Evolutionary conservation across 2,888 invertebrate genomes (phyloP).

Genomic region (Tridacna gigas): DNA sequence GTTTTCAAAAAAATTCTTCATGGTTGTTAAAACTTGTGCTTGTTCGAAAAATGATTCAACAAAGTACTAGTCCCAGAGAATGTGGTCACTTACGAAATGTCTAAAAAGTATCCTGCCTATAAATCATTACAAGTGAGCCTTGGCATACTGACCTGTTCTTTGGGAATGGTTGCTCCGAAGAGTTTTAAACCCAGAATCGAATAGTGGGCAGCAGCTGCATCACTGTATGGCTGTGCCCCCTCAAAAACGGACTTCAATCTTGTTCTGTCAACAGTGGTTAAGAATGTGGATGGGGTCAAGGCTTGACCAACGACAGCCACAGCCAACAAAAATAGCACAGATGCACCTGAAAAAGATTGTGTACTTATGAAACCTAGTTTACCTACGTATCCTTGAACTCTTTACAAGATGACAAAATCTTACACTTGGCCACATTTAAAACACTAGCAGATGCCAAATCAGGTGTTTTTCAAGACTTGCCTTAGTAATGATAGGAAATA

Average conservation of each 20-base stretch:
- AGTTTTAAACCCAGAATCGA: slow-evolving; percentile 90
- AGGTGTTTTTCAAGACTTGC: too few species aligned
- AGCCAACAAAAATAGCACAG: slow-evolving; percentile 77
- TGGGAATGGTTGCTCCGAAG: slow-evolving; percentile 88
- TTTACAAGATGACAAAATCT: too few species aligned
- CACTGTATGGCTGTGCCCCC: slow-evolving; percentile 80
- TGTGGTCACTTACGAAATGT: too few species aligned
- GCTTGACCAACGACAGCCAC: slow-evolving; percentile 82
- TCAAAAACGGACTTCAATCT: slow-evolving; percentile 83
- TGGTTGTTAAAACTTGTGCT: too few species aligned
- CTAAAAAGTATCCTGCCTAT: background rate
- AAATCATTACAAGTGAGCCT: background rate
- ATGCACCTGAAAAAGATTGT: slow-evolving; percentile 67
- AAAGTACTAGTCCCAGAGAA: too few species aligned
- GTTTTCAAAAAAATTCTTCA: too few species aligned
- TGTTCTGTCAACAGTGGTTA: slow-evolving; percentile 83
- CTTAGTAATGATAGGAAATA: too few species aligned
- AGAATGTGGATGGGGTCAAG: slow-evolving; percentile 82
- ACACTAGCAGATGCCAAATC: too few species aligned
- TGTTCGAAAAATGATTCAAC: too few species aligned
- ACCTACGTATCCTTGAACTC: too few species aligned
- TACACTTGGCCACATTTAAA: too few species aligned
- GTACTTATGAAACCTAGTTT: background rate
- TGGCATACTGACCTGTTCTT: slow-evolving; percentile 77
- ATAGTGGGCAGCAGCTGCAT: slow-evolving; percentile 88